Base-by-base conservation (phyloP, 2,113 vertebrate species). In the Poeciliopsis retropinna region DNA sequence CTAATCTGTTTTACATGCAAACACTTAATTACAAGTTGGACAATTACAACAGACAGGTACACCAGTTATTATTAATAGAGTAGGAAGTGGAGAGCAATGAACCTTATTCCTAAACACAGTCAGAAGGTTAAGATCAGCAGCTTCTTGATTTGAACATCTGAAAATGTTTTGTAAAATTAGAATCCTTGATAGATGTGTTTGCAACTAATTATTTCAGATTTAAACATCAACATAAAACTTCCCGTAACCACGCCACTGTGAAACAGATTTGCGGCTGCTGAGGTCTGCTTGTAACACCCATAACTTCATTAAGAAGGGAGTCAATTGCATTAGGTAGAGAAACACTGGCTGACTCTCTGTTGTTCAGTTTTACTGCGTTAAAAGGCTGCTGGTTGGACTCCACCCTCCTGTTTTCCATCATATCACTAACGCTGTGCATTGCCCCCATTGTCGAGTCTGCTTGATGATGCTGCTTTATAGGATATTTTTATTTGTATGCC, bases 301-400 rank as follows among this genome's bases (percentile, higher is more conserved):
- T 88, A 91, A 91, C 74, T 77, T 66, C 83, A 89, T 91, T 82
- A 84, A 82, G 74, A 76, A 65, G 57, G 11, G 30, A 32, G 86
- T 76, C 79, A 72, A 91, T 90, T 81, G 47, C 54, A 80, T 92
- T 89, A 88, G 60, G 71, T 73, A 19, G 30, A 70, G 69, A 34
- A 65, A 64, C 64, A 74, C 65, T 73, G 70, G 27, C 75, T 71
- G 44, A 22, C 65, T 85, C 54, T 6, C 51, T 70, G 63, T 30
- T 47, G 60, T 77, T 87, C 67, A 72, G 62, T 79, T 57, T 44
- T 11, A 47, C 67, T 37, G 11, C 72, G 73, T 64, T 60, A 62
- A 66, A n/a, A 66, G 62, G 61, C 66, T 64, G 74, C 60, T 73
- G 39, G 30, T 57, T 62, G 1, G 10, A 70, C 70, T 68, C 72